Conservation (phyloP, 2,113 vertebrate species). For the Scartelaos histophorus region DNA sequence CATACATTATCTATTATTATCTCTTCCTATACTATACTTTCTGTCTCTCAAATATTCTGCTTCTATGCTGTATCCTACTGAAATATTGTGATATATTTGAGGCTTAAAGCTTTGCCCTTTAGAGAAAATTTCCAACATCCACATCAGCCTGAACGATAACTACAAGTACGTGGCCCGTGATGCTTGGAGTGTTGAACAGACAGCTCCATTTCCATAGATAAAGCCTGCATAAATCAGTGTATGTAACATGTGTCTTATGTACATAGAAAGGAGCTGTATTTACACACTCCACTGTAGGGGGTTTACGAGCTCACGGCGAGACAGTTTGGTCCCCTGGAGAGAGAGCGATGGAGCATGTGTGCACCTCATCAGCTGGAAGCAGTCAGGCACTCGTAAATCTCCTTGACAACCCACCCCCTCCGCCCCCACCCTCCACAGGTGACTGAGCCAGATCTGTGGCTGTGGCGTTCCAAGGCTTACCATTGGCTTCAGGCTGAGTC, state of each 20-base stretch:
- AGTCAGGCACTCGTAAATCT: slow-evolving; percentile 77
- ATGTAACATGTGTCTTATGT: slow-evolving; percentile 9
- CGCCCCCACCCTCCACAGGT: slow-evolving; percentile 74
- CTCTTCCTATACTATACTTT: background rate
- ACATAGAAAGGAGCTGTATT: slow-evolving; percentile 20
- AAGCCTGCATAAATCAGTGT: slow-evolving; percentile 17
- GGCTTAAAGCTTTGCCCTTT: too few relatives aligned
- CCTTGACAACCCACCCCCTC: slow-evolving; percentile 49
- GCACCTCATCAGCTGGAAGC: slow-evolving; percentile 86
- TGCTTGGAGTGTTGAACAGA: background rate
- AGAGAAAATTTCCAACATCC: background rate
- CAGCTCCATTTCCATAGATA: slow-evolving; percentile 8
- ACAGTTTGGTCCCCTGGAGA: slow-evolving; percentile 57
- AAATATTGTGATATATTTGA: background rate
- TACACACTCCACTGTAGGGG: slow-evolving; percentile 19
- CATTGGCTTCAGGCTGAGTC: slow-evolving; percentile 95
- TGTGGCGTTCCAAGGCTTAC: slow-evolving; percentile 97
- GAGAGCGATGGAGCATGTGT: slow-evolving; percentile 54
- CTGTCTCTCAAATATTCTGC: background rate
- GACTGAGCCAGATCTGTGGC: slow-evolving; percentile 50
- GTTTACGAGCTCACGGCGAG: slow-evolving; percentile 45
- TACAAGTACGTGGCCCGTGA: background rate
- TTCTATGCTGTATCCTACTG: background rate
- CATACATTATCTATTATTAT: background rate
- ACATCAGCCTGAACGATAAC: background rate